Conservation (phyloP, 2,797 vertebrate species). For the Cryptoblepharus egeriae region DNA sequence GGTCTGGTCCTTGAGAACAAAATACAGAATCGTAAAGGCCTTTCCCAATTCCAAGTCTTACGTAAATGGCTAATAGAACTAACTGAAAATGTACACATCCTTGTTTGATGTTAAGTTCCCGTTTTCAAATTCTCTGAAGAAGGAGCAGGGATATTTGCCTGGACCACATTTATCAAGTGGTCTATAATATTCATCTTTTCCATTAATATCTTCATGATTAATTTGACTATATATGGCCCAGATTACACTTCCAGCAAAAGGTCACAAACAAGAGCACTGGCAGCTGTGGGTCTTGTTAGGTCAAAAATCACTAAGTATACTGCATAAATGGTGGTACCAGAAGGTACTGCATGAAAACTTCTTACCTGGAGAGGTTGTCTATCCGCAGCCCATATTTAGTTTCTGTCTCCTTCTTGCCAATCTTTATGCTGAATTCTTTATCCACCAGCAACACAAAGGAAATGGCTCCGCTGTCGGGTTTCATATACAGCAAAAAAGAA, state of each 20-base stretch:
- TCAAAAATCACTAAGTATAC: background rate
- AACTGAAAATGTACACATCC: background rate
- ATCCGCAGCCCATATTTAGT: conserved; percentile 91
- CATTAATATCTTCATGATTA: background rate
- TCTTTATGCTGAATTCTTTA: conserved; percentile 91
- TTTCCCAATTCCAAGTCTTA: background rate
- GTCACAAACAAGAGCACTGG: background rate
- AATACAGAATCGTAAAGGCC: background rate
- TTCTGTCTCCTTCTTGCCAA: conserved; percentile 94
- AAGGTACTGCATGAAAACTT: background rate
- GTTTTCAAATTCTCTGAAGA: background rate
- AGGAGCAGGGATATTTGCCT: too few relatives aligned
- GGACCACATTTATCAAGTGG: background rate
- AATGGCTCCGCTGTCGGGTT: conserved; percentile 89
- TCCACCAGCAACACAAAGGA: conserved; percentile 93
- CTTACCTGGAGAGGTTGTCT: conserved; percentile 92
- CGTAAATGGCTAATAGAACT: background rate
- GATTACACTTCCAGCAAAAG: background rate
- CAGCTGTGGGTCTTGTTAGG: background rate
- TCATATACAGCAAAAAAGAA: conserved; percentile 95
- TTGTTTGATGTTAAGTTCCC: background rate
- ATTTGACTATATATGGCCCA: background rate
- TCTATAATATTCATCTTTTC: background rate
- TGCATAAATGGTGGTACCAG: background rate
- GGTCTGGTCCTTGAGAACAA: background rate